Evolutionary conservation across 2,113 vertebrate genomes (phyloP).

Genomic region (cat (Felis catus)): DNA sequence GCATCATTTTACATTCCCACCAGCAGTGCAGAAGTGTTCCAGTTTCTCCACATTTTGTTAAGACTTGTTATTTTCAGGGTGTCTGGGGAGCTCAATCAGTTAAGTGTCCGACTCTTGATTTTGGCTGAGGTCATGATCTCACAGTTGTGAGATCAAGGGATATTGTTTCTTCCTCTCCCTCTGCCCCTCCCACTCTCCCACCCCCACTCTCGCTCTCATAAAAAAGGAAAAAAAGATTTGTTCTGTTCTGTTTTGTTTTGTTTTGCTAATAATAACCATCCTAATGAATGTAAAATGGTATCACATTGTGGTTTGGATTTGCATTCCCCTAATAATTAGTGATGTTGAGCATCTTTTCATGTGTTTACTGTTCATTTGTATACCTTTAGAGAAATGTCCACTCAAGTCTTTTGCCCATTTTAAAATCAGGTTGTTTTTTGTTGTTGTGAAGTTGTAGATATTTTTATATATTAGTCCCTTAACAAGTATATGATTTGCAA

Average conservation of each 20-base stretch:
- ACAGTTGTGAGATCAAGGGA: no score
- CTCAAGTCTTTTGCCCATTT: not conserved
- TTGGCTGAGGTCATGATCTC: no score
- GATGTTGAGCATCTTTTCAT: not conserved
- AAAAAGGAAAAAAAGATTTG: no score
- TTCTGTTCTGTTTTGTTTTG: not conserved
- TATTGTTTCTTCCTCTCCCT: no score
- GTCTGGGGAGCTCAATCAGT: no score
- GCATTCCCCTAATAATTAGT: not conserved
- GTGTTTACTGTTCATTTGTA: not conserved
- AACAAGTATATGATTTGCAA: not conserved
- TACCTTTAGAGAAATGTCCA: not conserved
- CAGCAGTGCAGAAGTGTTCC: not conserved
- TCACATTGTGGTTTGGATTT: not conserved
- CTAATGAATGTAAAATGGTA: not conserved
- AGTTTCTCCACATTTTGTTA: not conserved
- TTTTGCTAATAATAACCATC: not conserved
- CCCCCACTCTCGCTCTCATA: no score
- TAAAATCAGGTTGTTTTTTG: not conserved
- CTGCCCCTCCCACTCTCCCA: no score
- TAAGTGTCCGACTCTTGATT: no score
- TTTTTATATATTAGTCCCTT: not conserved
- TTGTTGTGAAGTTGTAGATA: not conserved
- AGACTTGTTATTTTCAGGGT: no score
- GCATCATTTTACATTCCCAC: not conserved